phyloP scores from a whole-genome alignment of 2,113 vertebrate species.

The Tragelaphus imberbis region DNA sequence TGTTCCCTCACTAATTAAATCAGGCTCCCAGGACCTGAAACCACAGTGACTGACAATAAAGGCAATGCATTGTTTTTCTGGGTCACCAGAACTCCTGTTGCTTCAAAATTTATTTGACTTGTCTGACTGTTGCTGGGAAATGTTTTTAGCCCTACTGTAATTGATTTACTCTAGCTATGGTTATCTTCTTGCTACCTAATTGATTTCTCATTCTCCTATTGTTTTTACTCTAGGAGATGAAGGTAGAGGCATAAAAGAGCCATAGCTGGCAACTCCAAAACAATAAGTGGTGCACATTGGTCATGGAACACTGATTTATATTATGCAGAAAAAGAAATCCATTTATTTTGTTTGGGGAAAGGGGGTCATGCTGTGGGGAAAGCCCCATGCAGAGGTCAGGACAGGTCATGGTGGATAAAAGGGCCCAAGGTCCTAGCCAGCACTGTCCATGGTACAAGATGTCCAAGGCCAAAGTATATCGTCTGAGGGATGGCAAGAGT shows the following conservation, averaged over 20 bases:
- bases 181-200: conserved; percentile 31
- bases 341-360: neutral
- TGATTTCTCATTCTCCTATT: conserved; percentile 13
- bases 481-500: neutral
- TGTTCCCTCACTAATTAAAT: neutral
- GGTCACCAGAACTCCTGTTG: conserved; percentile 3
- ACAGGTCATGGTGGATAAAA: neutral
- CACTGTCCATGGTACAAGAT: neutral
- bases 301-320: neutral
- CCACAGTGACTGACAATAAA: neutral
- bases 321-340: neutral
- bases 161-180: neutral
- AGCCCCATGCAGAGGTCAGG: neutral
- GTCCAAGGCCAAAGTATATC: neutral
- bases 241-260: neutral
- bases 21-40: neutral
- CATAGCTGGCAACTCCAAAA: neutral
- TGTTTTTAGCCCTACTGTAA: neutral
- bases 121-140: neutral
- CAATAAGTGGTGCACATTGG: neutral
- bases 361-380: neutral
- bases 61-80: conserved; percentile 10
- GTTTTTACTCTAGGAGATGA: neutral
- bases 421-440: neutral
- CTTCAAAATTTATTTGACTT: neutral